Base-by-base conservation (phyloP, 1,140 invertebrate species). In the Mercenaria mercenaria region DNA sequence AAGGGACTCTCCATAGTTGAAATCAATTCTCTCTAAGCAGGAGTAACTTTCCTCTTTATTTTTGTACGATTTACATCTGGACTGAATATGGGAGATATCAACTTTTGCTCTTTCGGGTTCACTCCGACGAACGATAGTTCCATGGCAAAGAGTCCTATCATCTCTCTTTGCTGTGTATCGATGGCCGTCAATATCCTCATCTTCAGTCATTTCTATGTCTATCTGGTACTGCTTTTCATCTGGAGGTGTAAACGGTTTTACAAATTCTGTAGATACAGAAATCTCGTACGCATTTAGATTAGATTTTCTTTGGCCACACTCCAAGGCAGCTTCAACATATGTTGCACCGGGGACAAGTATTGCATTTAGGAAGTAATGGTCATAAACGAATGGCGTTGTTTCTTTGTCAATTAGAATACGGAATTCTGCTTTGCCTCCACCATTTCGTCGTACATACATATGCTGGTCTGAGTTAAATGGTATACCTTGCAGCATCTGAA, bases 1-100 rank as follows among this genome's bases (percentile, higher is more conserved):
- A 23, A 93, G 82, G 0, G 74, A 87, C 18, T 91, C 88, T 3
- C 93, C 93, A 74, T 93, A 94, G 0, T 89, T 72, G 76, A 93
- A 92, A 13, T 92, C 93, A 34, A 91, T 88, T 47, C 77, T 80
- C 37, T 91, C 80, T 0, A 94, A 81, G 11, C 59, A 82, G 32
- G 43, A 76, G 61, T 94, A 94, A 15, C 92, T 92, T 20, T 92
- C 77, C 50, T 92, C 81, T 69, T 90, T 88, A 11, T 82, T 56
- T 39, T 92, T 79, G 6, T 64, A 50, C 4, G 90, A 47, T 59
- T 52, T 89, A 74, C 91, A 94, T 72, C 91, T 89, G 29, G 76
- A 77, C 50, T 88, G 52, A 23, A 93, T 91, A 29, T 89, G 89
- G 32, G 69, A 77, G 32, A 92, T 69, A 50, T 87, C 76, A 26